A percentile compares a stretch with the other conserved stretches of the same genome.
phyloP scores from a whole-genome alignment of 2,113 vertebrate species.

The Austrofundulus limnaeus region DNA sequence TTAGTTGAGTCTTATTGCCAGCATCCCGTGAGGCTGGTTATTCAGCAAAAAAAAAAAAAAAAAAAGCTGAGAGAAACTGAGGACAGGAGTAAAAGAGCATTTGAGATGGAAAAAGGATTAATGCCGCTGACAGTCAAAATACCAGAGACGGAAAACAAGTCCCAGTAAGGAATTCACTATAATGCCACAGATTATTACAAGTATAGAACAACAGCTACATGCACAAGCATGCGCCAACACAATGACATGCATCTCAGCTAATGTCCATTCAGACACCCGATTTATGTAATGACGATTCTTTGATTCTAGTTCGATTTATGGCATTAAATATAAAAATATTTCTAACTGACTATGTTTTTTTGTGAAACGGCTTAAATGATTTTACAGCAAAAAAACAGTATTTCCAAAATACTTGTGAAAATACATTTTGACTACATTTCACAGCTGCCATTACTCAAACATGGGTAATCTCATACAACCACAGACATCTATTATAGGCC shows the following conservation, averaged over 20 bases:
- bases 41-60: slow-evolving; percentile 12
- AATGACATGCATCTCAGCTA: not conserved
- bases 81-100: slow-evolving; percentile 16
- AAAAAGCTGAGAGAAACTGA: slow-evolving; percentile 8
- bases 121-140: slow-evolving; percentile 53
- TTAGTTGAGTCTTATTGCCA: slow-evolving; percentile 9
- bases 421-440: not conserved
- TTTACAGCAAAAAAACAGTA: not conserved
- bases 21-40: slow-evolving; percentile 26
- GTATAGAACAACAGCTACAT: slow-evolving; percentile 7
- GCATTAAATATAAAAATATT: not conserved
- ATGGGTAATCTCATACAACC: not conserved
- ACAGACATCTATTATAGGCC: not conserved
- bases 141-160: slow-evolving; percentile 40
- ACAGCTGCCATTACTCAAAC: no score
- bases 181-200: slow-evolving; percentile 45
- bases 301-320: not conserved
- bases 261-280: not conserved
- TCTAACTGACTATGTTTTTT: no score
- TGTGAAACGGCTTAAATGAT: not conserved
- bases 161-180: slow-evolving; percentile 29
- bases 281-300: not conserved
- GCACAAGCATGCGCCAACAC: not conserved
- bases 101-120: slow-evolving; percentile 51
- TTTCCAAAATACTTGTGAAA: not conserved